Evolutionary conservation across 1,140 invertebrate species (phyloP).

Genomic region (Pemphigus obesinymphae): DNA sequence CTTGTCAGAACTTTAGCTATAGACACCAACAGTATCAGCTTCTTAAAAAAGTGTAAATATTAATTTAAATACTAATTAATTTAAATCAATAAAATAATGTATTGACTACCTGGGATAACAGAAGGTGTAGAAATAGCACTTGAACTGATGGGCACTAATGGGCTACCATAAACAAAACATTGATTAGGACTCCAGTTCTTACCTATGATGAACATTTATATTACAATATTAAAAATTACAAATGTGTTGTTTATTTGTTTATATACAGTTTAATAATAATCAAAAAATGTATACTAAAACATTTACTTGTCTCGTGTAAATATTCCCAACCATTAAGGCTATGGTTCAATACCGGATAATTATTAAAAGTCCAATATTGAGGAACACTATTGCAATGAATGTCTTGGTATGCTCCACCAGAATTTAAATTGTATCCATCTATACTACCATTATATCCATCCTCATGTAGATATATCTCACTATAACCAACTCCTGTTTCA

Average conservation of each 20-base stretch:
- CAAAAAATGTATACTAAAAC: too few relatives aligned
- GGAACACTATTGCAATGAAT: slow-evolving; percentile 15
- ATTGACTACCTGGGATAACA: slow-evolving; percentile 34
- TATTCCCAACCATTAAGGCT: slow-evolving; percentile 12
- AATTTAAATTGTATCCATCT: slow-evolving; percentile 27
- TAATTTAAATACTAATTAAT: too few relatives aligned
- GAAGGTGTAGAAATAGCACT: slow-evolving; percentile 19
- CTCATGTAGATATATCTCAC: too few relatives aligned
- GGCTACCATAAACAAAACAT: slow-evolving; percentile 16
- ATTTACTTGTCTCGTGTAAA: slow-evolving; percentile 20
- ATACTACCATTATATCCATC: slow-evolving; percentile 38
- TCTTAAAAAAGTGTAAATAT: slow-evolving; percentile 23
- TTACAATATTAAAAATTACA: neutral
- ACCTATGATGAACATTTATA: neutral
- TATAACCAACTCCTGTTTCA: slow-evolving; percentile 46
- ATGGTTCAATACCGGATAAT: slow-evolving; percentile 10
- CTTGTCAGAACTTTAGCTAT: slow-evolving; percentile 10
- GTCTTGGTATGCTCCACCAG: slow-evolving; percentile 22
- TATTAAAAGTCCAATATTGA: slow-evolving; percentile 17
- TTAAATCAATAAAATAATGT: neutral
- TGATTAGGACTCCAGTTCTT: slow-evolving; percentile 22
- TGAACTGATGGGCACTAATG: slow-evolving; percentile 34
- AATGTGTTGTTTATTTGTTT: too few relatives aligned
- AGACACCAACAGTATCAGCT: slow-evolving; percentile 4
- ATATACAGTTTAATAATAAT: too few relatives aligned